These are phyloP conservation scores for Acropternis orthonyx DNA, from an alignment of 2,797 vertebrate species.

Conservation along the genomic window DNA sequence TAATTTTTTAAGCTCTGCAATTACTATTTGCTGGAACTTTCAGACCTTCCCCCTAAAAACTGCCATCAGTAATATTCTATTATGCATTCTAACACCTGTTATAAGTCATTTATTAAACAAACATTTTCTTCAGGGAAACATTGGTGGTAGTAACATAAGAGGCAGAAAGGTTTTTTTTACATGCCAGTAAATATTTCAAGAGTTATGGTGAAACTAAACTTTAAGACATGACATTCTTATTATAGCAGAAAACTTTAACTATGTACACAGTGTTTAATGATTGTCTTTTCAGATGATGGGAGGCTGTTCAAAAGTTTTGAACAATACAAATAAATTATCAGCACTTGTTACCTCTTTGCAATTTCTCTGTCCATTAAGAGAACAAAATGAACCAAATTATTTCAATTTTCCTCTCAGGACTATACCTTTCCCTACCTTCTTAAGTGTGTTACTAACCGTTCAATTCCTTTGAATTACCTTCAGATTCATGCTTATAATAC, in stretches of 20 bases:
- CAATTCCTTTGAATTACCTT: neutral
- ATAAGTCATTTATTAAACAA: neutral
- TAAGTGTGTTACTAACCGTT: neutral
- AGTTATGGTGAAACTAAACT: neutral
- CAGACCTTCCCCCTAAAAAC: neutral
- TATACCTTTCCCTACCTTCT: neutral
- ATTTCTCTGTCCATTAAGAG: neutral
- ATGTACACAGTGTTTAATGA: neutral
- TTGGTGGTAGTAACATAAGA: neutral
- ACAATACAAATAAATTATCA: neutral
- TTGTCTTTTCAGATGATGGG: neutral
- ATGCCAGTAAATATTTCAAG: neutral
- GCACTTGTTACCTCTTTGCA: neutral
- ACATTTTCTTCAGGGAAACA: neutral
- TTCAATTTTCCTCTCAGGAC: neutral
- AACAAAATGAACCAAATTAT: neutral
- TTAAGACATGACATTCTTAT: neutral
- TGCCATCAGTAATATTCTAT: neutral
- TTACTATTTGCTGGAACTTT: neutral
- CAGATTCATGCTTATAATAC: neutral
- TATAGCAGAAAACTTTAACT: neutral
- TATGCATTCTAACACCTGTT: neutral
- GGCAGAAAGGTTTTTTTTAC: neutral
- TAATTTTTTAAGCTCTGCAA: neutral
- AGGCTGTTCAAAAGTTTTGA: neutral